phyloP scores from a whole-genome alignment of 1,140 invertebrate genomes.

The Drosophila nikananu region DNA sequence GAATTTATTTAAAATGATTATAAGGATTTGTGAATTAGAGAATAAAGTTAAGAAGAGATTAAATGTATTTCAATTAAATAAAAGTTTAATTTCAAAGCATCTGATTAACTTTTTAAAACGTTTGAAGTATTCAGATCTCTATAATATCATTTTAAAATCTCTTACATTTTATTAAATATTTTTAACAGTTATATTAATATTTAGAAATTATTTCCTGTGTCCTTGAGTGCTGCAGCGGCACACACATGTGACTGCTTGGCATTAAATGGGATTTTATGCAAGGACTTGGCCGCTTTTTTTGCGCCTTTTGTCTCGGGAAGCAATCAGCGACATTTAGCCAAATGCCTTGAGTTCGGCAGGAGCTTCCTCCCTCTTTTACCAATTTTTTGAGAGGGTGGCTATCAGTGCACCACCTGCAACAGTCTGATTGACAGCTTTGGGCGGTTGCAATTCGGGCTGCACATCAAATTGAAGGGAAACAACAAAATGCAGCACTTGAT shows the following conservation, averaged over 20 bases:
- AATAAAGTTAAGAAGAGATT: no score
- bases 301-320: conserved; percentile 61
- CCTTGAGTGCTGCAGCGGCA: conserved; percentile 31
- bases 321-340: conserved; percentile 53
- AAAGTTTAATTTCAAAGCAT: not conserved
- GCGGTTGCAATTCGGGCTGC: conserved; percentile 47
- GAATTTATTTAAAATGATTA: not conserved
- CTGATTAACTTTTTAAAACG: not conserved
- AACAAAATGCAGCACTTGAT: conserved; percentile 59
- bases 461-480: conserved; percentile 50
- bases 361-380: conserved; percentile 16
- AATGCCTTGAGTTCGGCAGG: conserved; percentile 35
- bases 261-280: conserved; percentile 78
- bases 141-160: not conserved
- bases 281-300: conserved; percentile 43
- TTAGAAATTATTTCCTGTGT: not conserved
- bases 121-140: not conserved
- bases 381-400: conserved; percentile 4
- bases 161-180: not conserved
- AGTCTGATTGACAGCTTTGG: conserved; percentile 59
- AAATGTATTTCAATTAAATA: not conserved
- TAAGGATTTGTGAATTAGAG: no score
- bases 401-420: conserved; percentile 51
- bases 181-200: not conserved
- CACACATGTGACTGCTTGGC: conserved; percentile 69